Conservation (phyloP, 2,888 invertebrate genomes). For the Chrysopilus asiliformis region DNA sequence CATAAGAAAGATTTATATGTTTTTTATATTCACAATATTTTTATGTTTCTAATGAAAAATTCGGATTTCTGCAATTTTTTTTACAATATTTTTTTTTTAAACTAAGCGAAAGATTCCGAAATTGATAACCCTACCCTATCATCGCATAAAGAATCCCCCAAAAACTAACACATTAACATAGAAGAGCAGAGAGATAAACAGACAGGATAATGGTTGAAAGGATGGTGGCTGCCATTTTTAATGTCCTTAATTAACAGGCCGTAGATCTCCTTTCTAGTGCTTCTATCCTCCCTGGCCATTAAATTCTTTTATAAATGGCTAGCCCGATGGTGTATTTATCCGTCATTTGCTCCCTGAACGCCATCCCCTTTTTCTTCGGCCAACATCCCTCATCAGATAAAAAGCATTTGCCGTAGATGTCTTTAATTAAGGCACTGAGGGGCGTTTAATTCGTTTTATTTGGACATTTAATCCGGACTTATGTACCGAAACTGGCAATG, state of each 20-base stretch:
- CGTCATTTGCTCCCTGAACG: conserved; percentile 8
- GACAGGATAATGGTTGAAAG: too few relatives aligned
- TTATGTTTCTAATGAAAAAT: too few relatives aligned
- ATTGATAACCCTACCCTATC: too few relatives aligned
- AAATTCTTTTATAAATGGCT: conserved; percentile 15
- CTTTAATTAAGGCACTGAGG: conserved; percentile 37
- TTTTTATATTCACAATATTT: too few relatives aligned
- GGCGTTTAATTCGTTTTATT: conserved; percentile 34
- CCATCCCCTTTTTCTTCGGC: not conserved
- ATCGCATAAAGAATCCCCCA: too few relatives aligned
- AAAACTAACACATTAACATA: too few relatives aligned
- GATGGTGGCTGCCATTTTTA: conserved; percentile 13
- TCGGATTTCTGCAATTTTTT: too few relatives aligned
- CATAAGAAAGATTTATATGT: too few relatives aligned
- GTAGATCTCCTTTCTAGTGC: conserved; percentile 12
- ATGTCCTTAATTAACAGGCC: conserved; percentile 16
- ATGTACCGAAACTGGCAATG: too few relatives aligned
- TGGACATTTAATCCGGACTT: conserved; percentile 10
- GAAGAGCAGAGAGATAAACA: too few relatives aligned
- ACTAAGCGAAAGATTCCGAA: too few relatives aligned
- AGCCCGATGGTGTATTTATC: conserved; percentile 13
- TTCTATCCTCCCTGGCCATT: conserved; percentile 11
- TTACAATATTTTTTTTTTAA: too few relatives aligned
- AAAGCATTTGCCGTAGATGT: conserved; percentile 34
- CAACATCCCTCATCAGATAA: conserved; percentile 10